Conservation (phyloP, 2,888 invertebrate species). For the Agonopterix subpropinquella region DNA sequence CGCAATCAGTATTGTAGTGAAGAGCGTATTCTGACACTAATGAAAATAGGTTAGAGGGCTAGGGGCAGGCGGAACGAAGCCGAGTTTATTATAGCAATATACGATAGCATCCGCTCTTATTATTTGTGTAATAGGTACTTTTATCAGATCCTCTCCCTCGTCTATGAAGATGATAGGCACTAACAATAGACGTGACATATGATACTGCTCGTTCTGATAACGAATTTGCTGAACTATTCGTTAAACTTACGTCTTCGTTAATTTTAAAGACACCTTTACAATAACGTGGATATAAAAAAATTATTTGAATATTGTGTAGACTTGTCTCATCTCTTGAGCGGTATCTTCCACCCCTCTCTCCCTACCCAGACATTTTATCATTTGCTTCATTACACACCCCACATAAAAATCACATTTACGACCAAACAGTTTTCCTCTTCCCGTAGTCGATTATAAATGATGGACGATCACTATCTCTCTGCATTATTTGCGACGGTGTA, state of each 20-base stretch:
- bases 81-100: slow-evolving; percentile 2
- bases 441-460: slow-evolving; percentile 42
- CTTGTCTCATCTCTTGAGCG: too few species aligned
- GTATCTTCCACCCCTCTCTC: neutral
- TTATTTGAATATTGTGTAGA: too few species aligned
- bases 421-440: slow-evolving; percentile 11
- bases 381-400: slow-evolving; percentile 36
- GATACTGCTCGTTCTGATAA: too few species aligned
- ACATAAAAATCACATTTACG: slow-evolving; percentile 25
- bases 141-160: too few species aligned
- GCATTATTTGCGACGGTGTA: too few species aligned
- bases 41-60: slow-evolving; percentile 12
- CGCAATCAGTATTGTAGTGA: slow-evolving; percentile 11
- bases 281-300: too few species aligned
- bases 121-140: too few species aligned
- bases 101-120: neutral
- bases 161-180: too few species aligned
- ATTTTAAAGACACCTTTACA: too few species aligned
- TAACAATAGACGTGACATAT: too few species aligned
- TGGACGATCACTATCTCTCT: slow-evolving; percentile 29
- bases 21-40: slow-evolving; percentile 12
- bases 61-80: neutral
- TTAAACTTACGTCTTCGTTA: too few species aligned
- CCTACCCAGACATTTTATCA: slow-evolving; percentile 38
- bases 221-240: too few species aligned